Percentiles rank a stretch among this genome's conserved stretches.
phyloP scores from a whole-genome alignment of 1,140 invertebrate genomes.

The Drosophila carrolli region DNA sequence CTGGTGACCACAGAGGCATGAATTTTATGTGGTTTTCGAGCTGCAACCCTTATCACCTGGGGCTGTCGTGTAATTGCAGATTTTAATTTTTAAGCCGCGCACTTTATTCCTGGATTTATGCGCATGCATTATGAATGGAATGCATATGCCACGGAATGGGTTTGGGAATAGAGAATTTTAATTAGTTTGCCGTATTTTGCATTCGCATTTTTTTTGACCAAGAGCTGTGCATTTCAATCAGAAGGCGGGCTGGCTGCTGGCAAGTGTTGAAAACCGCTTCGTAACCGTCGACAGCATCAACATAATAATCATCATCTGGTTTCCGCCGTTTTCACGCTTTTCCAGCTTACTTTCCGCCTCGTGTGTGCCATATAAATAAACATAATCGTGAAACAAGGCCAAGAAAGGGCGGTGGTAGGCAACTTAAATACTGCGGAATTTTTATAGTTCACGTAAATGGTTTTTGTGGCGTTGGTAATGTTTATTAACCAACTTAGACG shows the following conservation, averaged over 20 bases:
- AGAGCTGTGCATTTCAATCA: conserved; percentile 29
- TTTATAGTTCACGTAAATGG: conserved; percentile 82
- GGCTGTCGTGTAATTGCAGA: conserved; percentile 56
- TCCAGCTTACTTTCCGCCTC: conserved; percentile 6
- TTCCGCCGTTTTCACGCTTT: not conserved
- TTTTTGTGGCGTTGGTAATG: conserved; percentile 81
- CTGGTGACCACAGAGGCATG: conserved; percentile 14
- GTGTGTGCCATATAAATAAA: conserved; percentile 71
- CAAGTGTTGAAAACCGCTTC: conserved; percentile 2
- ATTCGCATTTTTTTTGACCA: conserved; percentile 20
- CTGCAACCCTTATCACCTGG: conserved; percentile 13
- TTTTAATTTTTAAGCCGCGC: conserved; percentile 74
- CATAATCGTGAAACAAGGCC: conserved; percentile 72
- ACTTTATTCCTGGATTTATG: conserved; percentile 71
- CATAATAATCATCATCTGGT: not conserved
- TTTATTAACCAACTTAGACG: conserved; percentile 80
- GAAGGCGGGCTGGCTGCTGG: conserved; percentile 12
- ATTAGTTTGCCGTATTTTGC: conserved; percentile 61
- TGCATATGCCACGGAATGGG: conserved; percentile 26
- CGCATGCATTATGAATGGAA: conserved; percentile 70
- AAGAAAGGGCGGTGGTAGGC: conserved; percentile 25
- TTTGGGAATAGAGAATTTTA: conserved; percentile 41
- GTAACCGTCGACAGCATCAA: conserved; percentile 2
- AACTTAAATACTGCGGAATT: conserved; percentile 77
- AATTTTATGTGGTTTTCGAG: conserved; percentile 3